Percentiles rank a stretch among this genome's conserved stretches.
These are phyloP conservation scores for Petrosia ficiformis DNA, from an alignment of 37 sponge, comb jelly and placozoan genomes.

Conservation along the genomic window DNA sequence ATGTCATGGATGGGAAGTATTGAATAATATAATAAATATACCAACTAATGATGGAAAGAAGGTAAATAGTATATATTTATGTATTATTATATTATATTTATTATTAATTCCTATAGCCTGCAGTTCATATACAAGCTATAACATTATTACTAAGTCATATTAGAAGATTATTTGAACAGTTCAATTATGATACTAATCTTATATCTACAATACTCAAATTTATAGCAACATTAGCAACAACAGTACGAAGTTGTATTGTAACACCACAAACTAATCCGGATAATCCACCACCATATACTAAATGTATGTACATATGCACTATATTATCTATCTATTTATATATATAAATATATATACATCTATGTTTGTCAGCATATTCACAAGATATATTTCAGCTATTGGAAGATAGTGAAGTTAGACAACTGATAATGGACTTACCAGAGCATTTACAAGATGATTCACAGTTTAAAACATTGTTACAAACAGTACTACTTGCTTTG, in stretches of 20 bases:
- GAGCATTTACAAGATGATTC: not conserved
- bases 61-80: constrained; percentile 5
- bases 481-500: not conserved
- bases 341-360: too few relatives aligned
- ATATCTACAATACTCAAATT: not conserved
- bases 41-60: constrained; percentile 18
- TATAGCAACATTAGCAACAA: not conserved
- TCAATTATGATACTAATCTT: not conserved
- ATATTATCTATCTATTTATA: too few relatives aligned
- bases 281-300: not conserved
- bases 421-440: not conserved
- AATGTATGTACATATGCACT: not conserved
- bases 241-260: not conserved
- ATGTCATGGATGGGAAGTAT: constrained; percentile 31
- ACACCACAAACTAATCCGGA: not conserved
- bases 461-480: too few relatives aligned
- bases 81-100: not conserved
- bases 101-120: not conserved
- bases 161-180: not conserved
- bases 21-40: constrained; percentile 15
- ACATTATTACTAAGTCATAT: not conserved
- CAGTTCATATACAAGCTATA: not conserved
- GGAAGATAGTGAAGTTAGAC: not conserved
- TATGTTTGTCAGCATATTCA: not conserved
- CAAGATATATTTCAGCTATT: not conserved